Conservation (phyloP, 2,797 vertebrate genomes). For the Danio choprae region DNA sequence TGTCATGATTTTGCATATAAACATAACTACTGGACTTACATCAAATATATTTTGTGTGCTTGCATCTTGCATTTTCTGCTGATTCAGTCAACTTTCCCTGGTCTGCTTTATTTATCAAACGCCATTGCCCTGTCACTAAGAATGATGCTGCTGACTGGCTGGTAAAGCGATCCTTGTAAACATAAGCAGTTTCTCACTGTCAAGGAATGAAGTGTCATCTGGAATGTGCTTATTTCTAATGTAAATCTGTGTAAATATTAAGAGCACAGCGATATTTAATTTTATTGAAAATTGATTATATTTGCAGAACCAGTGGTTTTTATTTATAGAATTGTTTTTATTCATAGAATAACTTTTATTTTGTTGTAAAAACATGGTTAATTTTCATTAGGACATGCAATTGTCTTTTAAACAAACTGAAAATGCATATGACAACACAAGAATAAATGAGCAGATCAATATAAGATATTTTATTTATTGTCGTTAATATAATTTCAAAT, state of each 20-base stretch:
- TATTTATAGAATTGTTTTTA: too few relatives aligned
- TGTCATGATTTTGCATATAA: too few relatives aligned
- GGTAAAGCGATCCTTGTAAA: slow-evolving; percentile 16
- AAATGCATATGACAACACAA: neutral
- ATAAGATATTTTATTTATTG: slow-evolving; percentile 31
- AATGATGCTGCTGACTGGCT: slow-evolving; percentile 19
- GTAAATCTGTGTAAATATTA: neutral
- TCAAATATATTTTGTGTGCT: neutral
- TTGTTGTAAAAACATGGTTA: too few relatives aligned
- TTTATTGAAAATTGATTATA: too few relatives aligned
- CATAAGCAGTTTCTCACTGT: slow-evolving; percentile 22
- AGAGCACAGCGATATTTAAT: neutral
- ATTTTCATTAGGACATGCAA: too few relatives aligned
- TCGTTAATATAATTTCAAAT: slow-evolving; percentile 24
- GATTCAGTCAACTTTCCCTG: neutral
- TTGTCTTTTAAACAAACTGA: neutral
- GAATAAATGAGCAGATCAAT: neutral
- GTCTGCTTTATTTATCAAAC: slow-evolving; percentile 14
- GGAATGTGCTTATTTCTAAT: neutral
- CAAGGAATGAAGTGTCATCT: neutral
- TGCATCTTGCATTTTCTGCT: slow-evolving; percentile 3
- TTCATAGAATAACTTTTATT: too few relatives aligned
- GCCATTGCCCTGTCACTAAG: slow-evolving; percentile 9
- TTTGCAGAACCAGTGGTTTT: too few relatives aligned
- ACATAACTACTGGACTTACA: neutral